These are phyloP conservation scores for Leptinotarsa undecemlineata DNA, from an alignment of 1,140 invertebrate genomes.

Conservation along the genomic window DNA sequence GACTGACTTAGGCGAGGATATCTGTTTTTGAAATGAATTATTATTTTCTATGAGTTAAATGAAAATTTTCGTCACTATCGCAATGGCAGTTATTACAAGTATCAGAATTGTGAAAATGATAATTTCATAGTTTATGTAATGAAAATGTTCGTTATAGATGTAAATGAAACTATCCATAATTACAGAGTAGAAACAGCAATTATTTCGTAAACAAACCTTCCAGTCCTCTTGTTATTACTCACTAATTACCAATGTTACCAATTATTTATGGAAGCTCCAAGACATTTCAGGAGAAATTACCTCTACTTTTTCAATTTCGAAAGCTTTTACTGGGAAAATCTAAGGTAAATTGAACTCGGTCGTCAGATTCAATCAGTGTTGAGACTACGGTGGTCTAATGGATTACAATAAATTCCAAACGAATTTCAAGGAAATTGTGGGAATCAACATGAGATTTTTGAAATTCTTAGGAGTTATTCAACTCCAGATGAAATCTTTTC, in stretches of 20 bases:
- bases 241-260: neutral
- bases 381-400: neutral
- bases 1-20: too few species aligned
- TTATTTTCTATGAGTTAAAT: too few species aligned
- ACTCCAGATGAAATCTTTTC: neutral
- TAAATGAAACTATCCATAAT: neutral
- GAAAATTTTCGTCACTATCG: too few species aligned
- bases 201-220: neutral
- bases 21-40: too few species aligned
- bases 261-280: neutral
- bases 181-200: neutral
- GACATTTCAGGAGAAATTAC: neutral
- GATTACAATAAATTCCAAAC: neutral
- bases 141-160: too few species aligned
- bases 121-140: too few species aligned
- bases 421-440: constrained; percentile 18
- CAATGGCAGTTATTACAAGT: too few species aligned
- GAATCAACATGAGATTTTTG: constrained; percentile 9
- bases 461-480: neutral
- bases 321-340: neutral
- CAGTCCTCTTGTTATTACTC: neutral
- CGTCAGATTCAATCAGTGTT: neutral
- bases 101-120: too few species aligned
- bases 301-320: neutral
- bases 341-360: neutral